phyloP scores from a whole-genome alignment of 2,797 vertebrate genomes.

The Sternarchorhynchus goeldii region DNA sequence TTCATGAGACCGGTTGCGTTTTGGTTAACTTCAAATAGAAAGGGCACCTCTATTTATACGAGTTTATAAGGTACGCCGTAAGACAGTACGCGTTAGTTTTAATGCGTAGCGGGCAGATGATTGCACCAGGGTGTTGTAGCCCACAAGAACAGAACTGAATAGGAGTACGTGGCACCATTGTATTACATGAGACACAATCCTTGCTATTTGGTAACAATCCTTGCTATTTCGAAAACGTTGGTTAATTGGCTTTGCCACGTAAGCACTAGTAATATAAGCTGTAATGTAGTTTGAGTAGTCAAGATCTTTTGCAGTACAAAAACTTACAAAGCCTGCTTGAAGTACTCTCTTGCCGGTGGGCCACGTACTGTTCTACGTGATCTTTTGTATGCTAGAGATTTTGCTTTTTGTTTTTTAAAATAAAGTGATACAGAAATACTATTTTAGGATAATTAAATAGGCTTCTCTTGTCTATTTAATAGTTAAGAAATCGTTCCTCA shows the following conservation, averaged over 20 bases:
- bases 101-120: background rate
- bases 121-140: background rate
- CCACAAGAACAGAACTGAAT: background rate
- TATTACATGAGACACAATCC: background rate
- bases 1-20: background rate
- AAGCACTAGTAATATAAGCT: background rate
- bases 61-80: background rate
- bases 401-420: background rate
- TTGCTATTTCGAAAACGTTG: conserved; percentile 1
- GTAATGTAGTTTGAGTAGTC: background rate
- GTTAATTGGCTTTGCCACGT: background rate
- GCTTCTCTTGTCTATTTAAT: background rate
- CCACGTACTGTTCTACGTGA: background rate
- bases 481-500: conserved; percentile 2
- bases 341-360: background rate
- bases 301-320: background rate
- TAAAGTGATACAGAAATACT: background rate
- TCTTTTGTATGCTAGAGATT: too few species aligned
- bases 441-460: background rate
- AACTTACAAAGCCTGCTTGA: background rate
- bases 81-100: background rate
- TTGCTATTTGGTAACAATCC: background rate
- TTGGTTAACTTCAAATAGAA: background rate
- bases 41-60: background rate
- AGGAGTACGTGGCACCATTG: conserved; percentile 14